phyloP scores from a whole-genome alignment of 2,888 invertebrate genomes.

The Julus scanicus region DNA sequence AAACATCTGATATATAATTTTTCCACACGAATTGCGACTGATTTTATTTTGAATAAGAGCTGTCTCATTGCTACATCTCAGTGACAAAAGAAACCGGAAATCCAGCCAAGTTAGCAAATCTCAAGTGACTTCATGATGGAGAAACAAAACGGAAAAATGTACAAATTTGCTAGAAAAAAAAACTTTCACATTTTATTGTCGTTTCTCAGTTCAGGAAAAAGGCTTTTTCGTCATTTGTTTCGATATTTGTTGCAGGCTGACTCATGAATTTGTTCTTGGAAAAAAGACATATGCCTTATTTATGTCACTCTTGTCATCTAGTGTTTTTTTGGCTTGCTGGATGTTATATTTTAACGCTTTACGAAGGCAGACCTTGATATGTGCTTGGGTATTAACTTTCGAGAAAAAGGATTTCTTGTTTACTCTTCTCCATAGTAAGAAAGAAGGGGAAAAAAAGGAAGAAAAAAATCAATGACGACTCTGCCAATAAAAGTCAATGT shows the following conservation, averaged over 20 bases:
- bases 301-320: neutral
- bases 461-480: neutral
- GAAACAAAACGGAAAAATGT: too few relatives aligned
- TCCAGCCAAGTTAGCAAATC: too few relatives aligned
- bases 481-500: constrained; percentile 5
- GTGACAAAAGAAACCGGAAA: neutral
- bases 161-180: too few relatives aligned
- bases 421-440: neutral
- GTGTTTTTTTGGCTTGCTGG: neutral
- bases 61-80: too few relatives aligned
- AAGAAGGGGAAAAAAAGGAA: neutral
- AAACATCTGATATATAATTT: too few relatives aligned
- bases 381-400: neutral
- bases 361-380: neutral
- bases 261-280: neutral
- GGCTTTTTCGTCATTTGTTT: neutral
- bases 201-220: neutral
- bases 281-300: neutral
- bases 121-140: too few relatives aligned
- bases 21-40: too few relatives aligned
- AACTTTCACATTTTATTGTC: too few relatives aligned
- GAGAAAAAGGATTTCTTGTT: neutral
- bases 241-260: too few relatives aligned
- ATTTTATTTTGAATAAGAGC: too few relatives aligned
- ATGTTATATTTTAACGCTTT: neutral